Base-by-base conservation (phyloP, 2,797 vertebrate species). In the Amphiprion clarkii region DNA sequence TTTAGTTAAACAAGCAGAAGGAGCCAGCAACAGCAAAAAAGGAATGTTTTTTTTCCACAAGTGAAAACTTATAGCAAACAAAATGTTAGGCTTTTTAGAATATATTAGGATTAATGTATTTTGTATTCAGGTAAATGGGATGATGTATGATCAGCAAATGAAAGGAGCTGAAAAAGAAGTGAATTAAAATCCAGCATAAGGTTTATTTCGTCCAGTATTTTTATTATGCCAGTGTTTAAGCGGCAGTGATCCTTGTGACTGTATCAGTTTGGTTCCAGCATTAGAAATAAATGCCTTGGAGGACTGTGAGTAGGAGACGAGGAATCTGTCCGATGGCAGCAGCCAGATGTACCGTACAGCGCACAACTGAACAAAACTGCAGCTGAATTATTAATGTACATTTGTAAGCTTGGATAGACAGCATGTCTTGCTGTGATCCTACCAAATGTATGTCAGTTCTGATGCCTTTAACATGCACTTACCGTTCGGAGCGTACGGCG, bases 321-420 rank as follows among this genome's bases (percentile, higher is more conserved):
- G 27, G 39, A 63, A 61, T 70, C 52, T 29, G 55, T 67, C 74
- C 60, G 12, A 31, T 62, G 48, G 76, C 75, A 68, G 72, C 71
- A 66, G 52, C 58, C 67, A 73, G 25, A 73, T 76, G 83, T 36
- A 71, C 55, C 23, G 40, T 54, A 29, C 67, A 56, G 73, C 31
- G 53, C 11, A 51, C 62, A 70, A 72, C 62, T 46, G 67, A 74
- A 84, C 87, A 88, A 86, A 90, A 81, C 84, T 79, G 74, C 66
- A 63, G 21, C 53, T 88, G 76, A 89, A 89, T 90, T 83, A 92
- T 89, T 83, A 19, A 89, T 83, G 67, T n/a, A 19, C 60, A 74
- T 85, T 80, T 86, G 62, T 79, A 71, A 79, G 85, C 79, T 56
- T 52, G 54, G 62, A 74, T 54, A 85, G 74, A 58, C 73, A 65